These are phyloP conservation scores for Holotrichia oblita DNA, from an alignment of 1,140 invertebrate species.

Conservation along the genomic window DNA sequence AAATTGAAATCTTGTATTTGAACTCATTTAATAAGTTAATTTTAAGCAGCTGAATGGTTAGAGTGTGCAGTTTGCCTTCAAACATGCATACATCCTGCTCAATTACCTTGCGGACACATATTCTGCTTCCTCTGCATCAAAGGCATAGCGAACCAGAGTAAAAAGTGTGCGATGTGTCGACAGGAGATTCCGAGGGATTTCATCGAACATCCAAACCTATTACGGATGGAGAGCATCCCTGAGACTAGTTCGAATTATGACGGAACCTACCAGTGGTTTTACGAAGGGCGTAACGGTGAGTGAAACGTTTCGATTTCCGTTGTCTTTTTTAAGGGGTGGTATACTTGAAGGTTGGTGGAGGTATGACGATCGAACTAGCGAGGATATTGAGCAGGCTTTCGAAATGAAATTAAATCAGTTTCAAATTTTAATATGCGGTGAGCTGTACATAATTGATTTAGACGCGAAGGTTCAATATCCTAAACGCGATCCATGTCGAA, in stretches of 20 bases:
- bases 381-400: constrained; percentile 74
- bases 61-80: constrained; percentile 96
- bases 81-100: constrained; percentile 85
- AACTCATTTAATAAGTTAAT: neutral
- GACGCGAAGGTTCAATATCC: constrained; percentile 73
- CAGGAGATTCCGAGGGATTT: constrained; percentile 85
- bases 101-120: constrained; percentile 92
- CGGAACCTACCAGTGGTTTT: constrained; percentile 93
- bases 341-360: constrained; percentile 82
- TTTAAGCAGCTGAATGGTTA: constrained; percentile 50
- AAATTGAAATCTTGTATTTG: neutral
- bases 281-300: constrained; percentile 91
- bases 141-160: constrained; percentile 87
- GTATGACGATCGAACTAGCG: constrained; percentile 80
- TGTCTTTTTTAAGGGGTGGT: neutral
- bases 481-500: constrained; percentile 67
- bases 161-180: constrained; percentile 86
- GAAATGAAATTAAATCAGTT: constrained; percentile 60
- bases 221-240: constrained; percentile 66
- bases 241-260: constrained; percentile 66
- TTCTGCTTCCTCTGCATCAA: constrained; percentile 98
- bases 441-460: constrained; percentile 82
- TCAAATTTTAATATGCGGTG: constrained; percentile 80
- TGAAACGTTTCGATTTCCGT: constrained; percentile 30
- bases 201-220: constrained; percentile 82